These are phyloP conservation scores for Saccopteryx leptura DNA, from an alignment of 2,113 vertebrate genomes.

Conservation along the genomic window DNA sequence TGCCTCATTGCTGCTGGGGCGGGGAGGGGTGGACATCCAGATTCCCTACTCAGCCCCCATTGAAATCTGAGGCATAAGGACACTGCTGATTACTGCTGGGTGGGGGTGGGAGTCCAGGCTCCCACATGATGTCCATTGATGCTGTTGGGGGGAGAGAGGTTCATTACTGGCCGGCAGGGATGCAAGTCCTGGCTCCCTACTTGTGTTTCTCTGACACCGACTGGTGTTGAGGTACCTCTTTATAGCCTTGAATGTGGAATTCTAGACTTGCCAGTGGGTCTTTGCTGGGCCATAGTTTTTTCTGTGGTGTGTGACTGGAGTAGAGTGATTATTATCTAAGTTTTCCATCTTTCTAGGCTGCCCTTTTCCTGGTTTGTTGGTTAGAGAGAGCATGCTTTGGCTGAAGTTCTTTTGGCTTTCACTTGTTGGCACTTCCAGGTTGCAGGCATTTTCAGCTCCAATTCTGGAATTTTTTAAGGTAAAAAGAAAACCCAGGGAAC, in stretches of 20 bases:
- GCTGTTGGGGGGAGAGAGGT: background rate
- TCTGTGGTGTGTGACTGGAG: background rate
- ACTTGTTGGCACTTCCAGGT: background rate
- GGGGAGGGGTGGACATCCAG: background rate
- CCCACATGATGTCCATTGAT: background rate
- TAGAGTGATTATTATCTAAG: background rate
- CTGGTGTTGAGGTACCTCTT: background rate
- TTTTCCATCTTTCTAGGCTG: constrained; percentile 1
- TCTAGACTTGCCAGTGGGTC: background rate
- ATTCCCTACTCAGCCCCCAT: background rate
- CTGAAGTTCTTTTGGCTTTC: background rate
- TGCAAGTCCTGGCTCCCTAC: background rate
- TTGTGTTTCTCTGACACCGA: background rate
- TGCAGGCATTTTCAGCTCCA: background rate
- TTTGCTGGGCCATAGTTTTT: background rate
- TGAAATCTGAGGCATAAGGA: background rate
- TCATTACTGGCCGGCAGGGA: background rate
- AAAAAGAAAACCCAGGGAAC: background rate
- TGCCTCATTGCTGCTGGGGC: background rate
- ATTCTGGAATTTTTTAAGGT: background rate
- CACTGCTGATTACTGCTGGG: background rate
- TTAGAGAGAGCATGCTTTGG: background rate
- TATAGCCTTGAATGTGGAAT: background rate
- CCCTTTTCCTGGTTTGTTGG: background rate
- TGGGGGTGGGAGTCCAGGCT: background rate